Base-by-base conservation (phyloP, 2,113 vertebrate species). In the Gambusia holbrooki region DNA sequence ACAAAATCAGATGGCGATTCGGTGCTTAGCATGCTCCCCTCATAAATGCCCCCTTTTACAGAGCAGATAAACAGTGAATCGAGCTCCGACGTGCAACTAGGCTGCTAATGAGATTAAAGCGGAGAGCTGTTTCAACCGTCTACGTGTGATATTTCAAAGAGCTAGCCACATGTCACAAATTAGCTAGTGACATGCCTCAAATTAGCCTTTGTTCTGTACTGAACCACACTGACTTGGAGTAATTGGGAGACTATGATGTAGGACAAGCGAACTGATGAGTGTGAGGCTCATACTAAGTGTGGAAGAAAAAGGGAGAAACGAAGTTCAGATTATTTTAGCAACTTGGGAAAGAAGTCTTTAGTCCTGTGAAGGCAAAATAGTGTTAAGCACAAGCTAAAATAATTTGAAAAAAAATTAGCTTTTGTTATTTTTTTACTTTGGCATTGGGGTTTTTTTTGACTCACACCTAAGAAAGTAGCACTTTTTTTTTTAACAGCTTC, bases 81-180 rank as follows among this genome's bases (percentile, higher is more conserved):
- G 74, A 61, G 72, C 64, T 73, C 76, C 67, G 62, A 69, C 3
- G 40, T 71, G 82, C 67, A 80, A 72, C 29, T 9, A 79, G 71
- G 64, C 88, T 64, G 74, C 72, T 84, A 86, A 89, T 83, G 79
- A 88, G 85, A 92, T 90, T 86, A 88, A 88, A 91, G 88, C 72
- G 69, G 45, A 71, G 82, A 86, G 84, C 84, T 69, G 86, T 69
- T 87, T 89, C 76, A 73, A 81, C 82, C 78, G 71, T 80, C 79
- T 75, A 84, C 73, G 83, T 92, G 90, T 87, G 92, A 90, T 92
- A 87, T 88, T 92, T 92, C 88, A 92, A 90, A 91, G 90, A 84
- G 85, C 73, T 77, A 77, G 76, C 87, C 88, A 80, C 78, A 84
- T 92, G 90, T 88, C 87, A 87, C 85, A 84, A 89, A 91, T 93